A percentile compares a stretch with the other conserved stretches of the same genome.
These are phyloP conservation scores for Lycocerus yunnanus DNA, from an alignment of 2,888 invertebrate species.

Conservation along the genomic window DNA sequence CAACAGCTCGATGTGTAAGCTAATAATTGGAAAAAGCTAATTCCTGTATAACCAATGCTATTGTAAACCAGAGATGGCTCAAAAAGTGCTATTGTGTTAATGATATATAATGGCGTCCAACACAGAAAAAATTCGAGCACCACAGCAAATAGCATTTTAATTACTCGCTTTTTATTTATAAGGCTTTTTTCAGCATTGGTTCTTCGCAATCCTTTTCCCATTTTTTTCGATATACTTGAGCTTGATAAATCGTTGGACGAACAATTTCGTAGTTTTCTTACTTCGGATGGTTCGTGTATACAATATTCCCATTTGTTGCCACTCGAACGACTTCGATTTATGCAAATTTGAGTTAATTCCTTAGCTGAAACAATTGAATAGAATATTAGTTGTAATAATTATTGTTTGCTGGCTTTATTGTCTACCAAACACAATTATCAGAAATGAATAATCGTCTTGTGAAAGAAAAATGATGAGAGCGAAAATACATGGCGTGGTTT, in stretches of 20 bases:
- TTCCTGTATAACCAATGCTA: conserved; percentile 57
- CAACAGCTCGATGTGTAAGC: conserved; percentile 67
- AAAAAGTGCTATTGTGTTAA: conserved; percentile 63
- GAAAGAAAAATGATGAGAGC: not conserved
- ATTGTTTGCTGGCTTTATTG: not conserved
- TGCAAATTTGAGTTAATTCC: conserved; percentile 55
- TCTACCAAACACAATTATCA: not conserved
- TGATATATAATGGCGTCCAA: conserved; percentile 68
- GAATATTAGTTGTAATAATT: conserved; percentile 1
- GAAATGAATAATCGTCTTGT: not conserved
- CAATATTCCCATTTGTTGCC: conserved; percentile 49
- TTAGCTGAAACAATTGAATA: conserved; percentile 45
- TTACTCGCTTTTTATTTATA: conserved; percentile 58
- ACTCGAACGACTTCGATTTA: conserved; percentile 54
- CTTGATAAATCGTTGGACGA: conserved; percentile 45
- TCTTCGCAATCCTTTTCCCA: conserved; percentile 43
- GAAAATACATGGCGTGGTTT: not conserved
- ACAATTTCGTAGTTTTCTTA: conserved; percentile 47
- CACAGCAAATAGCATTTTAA: conserved; percentile 69
- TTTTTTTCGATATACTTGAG: conserved; percentile 25
- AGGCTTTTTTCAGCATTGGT: conserved; percentile 59
- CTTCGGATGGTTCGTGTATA: conserved; percentile 46
- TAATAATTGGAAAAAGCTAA: conserved; percentile 62
- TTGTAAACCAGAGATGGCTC: conserved; percentile 58
- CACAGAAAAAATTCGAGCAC: conserved; percentile 74